These are phyloP conservation scores for Myiothlypis chrysogaster DNA, from an alignment of 2,797 vertebrate genomes.

Conservation along the genomic window DNA sequence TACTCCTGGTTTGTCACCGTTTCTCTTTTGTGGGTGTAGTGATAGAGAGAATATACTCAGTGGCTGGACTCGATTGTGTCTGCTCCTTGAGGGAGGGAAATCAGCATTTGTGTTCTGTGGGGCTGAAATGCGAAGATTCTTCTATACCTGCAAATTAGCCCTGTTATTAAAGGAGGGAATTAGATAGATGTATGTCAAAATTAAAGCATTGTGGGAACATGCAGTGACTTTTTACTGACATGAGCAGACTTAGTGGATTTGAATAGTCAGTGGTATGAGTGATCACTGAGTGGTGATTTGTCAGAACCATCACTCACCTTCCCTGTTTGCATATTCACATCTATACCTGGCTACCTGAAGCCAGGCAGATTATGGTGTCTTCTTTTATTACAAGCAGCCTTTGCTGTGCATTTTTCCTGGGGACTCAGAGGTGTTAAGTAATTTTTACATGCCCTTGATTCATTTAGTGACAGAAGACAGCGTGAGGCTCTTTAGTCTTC, in stretches of 20 bases:
- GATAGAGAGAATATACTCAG: not conserved
- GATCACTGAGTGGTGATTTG: not conserved
- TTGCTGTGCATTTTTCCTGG: not conserved
- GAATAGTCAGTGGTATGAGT: not conserved
- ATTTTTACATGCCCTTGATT: constrained; percentile 11
- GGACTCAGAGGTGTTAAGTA: not conserved
- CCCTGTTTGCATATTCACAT: not conserved
- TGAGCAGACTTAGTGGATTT: not conserved
- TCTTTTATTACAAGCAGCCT: not conserved
- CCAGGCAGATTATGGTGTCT: not conserved
- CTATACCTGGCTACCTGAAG: not conserved
- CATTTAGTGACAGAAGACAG: constrained; percentile 11
- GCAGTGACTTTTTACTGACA: not conserved
- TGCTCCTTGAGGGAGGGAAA: not conserved
- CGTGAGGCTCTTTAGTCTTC: constrained; percentile 33
- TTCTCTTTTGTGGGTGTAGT: not conserved
- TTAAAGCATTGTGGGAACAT: not conserved
- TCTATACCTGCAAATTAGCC: not conserved
- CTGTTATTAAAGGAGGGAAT: not conserved
- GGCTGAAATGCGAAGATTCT: not conserved
- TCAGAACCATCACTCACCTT: not conserved
- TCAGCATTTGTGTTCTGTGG: fast-evolving
- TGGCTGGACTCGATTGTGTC: not conserved
- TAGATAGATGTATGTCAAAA: not conserved
- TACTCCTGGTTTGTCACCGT: not conserved